Evolutionary conservation across 2,797 vertebrate species (phyloP), one percentile per base, ranked within the genome.

Genomic region (Neoniphon sammara): DNA sequence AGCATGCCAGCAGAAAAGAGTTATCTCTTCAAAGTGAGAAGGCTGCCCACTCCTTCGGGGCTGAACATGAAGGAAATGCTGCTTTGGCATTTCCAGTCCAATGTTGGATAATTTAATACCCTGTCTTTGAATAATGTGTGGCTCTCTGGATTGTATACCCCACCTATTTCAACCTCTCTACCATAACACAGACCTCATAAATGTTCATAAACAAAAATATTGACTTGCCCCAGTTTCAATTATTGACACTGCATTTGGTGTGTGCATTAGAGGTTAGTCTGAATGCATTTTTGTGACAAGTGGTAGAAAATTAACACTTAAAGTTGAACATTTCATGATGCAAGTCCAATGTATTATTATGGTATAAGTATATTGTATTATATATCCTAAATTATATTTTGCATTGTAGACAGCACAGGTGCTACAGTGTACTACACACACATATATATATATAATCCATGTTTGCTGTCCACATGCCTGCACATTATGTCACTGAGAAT

Each of bases 61-160:
- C 85, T 75, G 83, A 88, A 88, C 79, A 83, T 66, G 47, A 56
- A 62, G 50, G 77, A 86, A 87, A 79, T 79, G 87, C 82, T 88
- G 84, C n/a, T 75, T 70, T 83, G 73, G 87, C 77, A 82, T 83
- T 88, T 90, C 86, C 52, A 65, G n/a, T 27, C 31, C 72, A 63
- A 27, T 52, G 59, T 59, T 77, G 73, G 63, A 75, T 89, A 84
- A 88, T 89, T 82, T 77, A 85, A 56, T 50, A 47, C 21, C 67
- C 52, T 57, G 66, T 81, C 80, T 79, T 57, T 85, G 64, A 84
- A 81, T 78, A 55, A 79, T 73, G 67, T 54, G 68, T 9, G 78
- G 18, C 75, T 75, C 6, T 70, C 21, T 58, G 23, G 47, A 44
- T 75, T 78, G 77, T 79, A 75, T 4, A 70, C 65, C 62, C 44